phyloP scores from a whole-genome alignment of 2,113 vertebrate genomes.

The Tenebrosternarchus preto region DNA sequence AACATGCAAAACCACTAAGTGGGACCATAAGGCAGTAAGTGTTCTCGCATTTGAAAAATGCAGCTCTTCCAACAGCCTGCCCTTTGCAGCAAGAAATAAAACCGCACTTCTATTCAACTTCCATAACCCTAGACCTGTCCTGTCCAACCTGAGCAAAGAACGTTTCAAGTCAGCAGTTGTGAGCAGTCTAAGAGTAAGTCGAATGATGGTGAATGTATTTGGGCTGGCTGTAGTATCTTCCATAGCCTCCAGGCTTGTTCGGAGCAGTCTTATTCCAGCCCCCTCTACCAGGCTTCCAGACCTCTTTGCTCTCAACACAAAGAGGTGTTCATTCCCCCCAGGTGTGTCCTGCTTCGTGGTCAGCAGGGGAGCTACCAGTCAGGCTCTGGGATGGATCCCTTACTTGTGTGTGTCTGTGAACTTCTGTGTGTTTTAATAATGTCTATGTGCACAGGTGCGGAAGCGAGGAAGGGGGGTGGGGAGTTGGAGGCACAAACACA shows the following conservation, averaged over 20 bases:
- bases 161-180: neutral
- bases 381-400: slow-evolving; percentile 29
- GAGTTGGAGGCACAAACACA: neutral
- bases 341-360: slow-evolving; percentile 52
- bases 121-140: neutral
- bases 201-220: slow-evolving; percentile 23
- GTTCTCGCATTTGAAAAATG: neutral
- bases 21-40: slow-evolving; percentile 17
- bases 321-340: slow-evolving; percentile 51
- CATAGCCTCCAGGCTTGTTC: slow-evolving; percentile 1
- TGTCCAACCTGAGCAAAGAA: slow-evolving; percentile 1
- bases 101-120: neutral
- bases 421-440: neutral
- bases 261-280: slow-evolving; percentile 9
- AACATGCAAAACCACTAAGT: slow-evolving; percentile 13
- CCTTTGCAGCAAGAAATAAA: neutral
- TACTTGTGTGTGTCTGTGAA: slow-evolving; percentile 12
- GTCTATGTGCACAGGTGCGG: neutral
- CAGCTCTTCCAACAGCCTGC: neutral
- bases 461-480: no score
- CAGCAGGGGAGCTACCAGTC: slow-evolving; percentile 43
- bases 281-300: slow-evolving; percentile 13
- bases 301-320: slow-evolving; percentile 42
- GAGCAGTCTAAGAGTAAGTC: neutral
- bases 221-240: neutral